Percentiles rank a stretch among this genome's conserved stretches.
phyloP scores from a whole-genome alignment of 1,140 invertebrate species.

The Listronotus oregonensis region DNA sequence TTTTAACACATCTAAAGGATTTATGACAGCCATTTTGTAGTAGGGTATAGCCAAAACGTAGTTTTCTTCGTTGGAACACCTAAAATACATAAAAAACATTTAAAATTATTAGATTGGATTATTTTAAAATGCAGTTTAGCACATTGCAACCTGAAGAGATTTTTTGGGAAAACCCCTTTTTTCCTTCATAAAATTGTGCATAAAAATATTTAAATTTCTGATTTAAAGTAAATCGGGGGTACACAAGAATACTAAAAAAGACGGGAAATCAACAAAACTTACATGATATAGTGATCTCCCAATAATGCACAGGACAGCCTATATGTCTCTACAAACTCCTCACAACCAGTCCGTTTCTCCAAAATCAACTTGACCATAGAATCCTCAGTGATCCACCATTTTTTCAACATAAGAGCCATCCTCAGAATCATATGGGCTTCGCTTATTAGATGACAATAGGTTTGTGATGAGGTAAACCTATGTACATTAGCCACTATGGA shows the following conservation, averaged over 20 bases:
- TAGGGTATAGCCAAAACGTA: conserved; percentile 65
- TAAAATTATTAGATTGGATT: too few relatives aligned
- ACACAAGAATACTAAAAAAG: too few relatives aligned
- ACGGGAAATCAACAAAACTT: conserved; percentile 46
- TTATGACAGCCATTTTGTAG: conserved; percentile 64
- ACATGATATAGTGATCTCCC: conserved; percentile 68
- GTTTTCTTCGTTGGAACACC: conserved; percentile 56
- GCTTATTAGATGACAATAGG: conserved; percentile 68
- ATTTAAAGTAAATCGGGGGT: too few relatives aligned
- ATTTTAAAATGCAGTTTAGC: too few relatives aligned
- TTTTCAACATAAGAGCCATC: conserved; percentile 55
- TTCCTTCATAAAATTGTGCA: too few relatives aligned
- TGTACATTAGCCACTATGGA: conserved; percentile 68
- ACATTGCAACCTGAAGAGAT: too few relatives aligned
- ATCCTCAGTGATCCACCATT: conserved; percentile 47
- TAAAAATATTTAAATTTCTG: too few relatives aligned
- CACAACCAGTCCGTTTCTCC: conserved; percentile 49
- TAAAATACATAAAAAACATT: conserved; percentile 32
- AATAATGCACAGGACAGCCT: conserved; percentile 66
- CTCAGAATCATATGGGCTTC: conserved; percentile 70
- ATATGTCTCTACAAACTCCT: conserved; percentile 61
- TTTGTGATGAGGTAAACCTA: conserved; percentile 63
- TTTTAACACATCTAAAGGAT: conserved; percentile 58
- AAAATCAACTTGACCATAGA: conserved; percentile 42
- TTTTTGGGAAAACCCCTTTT: too few relatives aligned